Evolutionary conservation across 1,140 invertebrate species (phyloP), one percentile per base, ranked within the genome.

Genomic region (Papilio glaucus): DNA sequence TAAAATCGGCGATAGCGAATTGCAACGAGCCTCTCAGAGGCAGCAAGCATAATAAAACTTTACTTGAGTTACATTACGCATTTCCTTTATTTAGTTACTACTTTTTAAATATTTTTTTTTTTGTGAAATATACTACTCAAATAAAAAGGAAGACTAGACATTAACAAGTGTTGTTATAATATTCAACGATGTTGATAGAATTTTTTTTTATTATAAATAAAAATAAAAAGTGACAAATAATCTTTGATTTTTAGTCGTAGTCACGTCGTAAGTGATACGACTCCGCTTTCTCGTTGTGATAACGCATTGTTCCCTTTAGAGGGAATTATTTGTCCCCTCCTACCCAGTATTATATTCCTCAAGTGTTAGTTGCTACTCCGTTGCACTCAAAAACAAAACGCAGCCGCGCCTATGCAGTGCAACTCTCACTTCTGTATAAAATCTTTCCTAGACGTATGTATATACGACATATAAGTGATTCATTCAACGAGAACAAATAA

Each of bases 1-100:
- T 90, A 89, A 88, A 88, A 91, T 91, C 89, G 88, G 85, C 85
- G 41, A 89, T 89, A 86, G 83, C 86, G 84, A 87, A 89, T 87
- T 88, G 81, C 85, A 83, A 80, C 78, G 84, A 87, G 84, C 84
- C 87, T 86, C 85, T 83, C 79, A 88, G 85, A 85, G 85, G 81
- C 79, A 84, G 79, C 84, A 82, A 83, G 77, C 77, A 57, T 26
- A 26, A 24, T 10, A 57, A 57, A 57, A 26, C 21, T 26, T 49
- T 49, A 49, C 45, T 21, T 49, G 8, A 21, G 6, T 49, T 8
- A 21, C 21, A 49, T 21, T 2, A 8, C 1, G n/a, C n/a, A n/a
- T 6, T 6, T 39, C 38, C 38, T 9, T 49, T 2, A 0, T 21
- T 0, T n/a, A 49, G 18, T 49, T 0, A 12, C n/a, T n/a, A 4